Evolutionary conservation across 1,140 invertebrate genomes (phyloP).

Genomic region (Heliconius eleuchia): DNA sequence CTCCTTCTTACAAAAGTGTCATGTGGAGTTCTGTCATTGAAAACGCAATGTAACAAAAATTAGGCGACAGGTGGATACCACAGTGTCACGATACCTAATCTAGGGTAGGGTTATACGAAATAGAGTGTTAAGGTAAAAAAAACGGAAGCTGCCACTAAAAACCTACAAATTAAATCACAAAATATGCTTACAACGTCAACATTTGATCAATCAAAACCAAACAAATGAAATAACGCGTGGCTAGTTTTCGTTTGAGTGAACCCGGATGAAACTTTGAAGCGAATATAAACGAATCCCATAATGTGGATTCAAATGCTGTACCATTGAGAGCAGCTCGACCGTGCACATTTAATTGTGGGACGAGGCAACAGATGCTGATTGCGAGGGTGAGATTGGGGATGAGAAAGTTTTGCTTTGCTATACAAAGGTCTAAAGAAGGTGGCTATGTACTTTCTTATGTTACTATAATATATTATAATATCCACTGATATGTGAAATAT

Average conservation of each 20-base stretch:
- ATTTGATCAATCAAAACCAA: conserved; percentile 23
- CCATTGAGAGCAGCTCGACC: conserved; percentile 52
- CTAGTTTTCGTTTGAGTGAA: conserved; percentile 43
- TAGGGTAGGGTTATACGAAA: too few species aligned
- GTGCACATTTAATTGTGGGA: conserved; percentile 66
- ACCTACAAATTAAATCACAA: neutral
- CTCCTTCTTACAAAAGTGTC: too few species aligned
- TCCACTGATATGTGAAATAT: too few species aligned
- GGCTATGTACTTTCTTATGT: neutral
- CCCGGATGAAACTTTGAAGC: conserved; percentile 50
- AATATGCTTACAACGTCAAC: neutral
- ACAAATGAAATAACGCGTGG: conserved; percentile 24
- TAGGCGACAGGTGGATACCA: too few species aligned
- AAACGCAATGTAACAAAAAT: too few species aligned
- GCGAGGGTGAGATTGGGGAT: conserved; percentile 26
- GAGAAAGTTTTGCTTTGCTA: conserved; percentile 31
- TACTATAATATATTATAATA: too few species aligned
- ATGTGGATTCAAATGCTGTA: conserved; percentile 38
- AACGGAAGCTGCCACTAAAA: neutral
- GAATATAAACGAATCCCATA: conserved; percentile 49
- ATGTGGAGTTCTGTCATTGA: too few species aligned
- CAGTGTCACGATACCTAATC: too few species aligned
- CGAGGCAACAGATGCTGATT: conserved; percentile 41
- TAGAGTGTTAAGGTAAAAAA: too few species aligned
- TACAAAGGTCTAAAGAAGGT: neutral